Evolutionary conservation across 2,797 vertebrate genomes (phyloP).

Genomic region (Chelon labrosus): DNA sequence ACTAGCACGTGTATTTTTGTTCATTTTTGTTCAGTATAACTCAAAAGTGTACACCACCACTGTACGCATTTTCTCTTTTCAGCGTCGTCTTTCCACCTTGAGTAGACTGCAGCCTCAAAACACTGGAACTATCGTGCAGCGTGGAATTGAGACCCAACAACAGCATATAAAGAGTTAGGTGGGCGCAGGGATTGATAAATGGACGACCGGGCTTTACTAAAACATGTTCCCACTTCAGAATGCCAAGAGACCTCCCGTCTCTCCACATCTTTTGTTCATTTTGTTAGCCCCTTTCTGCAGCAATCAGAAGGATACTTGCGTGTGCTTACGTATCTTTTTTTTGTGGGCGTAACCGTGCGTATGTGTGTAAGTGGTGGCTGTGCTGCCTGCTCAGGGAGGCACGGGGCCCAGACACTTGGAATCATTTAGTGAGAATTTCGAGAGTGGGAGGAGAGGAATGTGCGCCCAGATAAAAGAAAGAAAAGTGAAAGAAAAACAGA

Average conservation of each 20-base stretch:
- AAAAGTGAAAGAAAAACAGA: constrained; percentile 86
- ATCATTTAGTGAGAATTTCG: constrained; percentile 87
- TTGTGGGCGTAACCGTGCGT: constrained; percentile 69
- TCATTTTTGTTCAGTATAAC: background rate
- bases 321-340: constrained; percentile 56
- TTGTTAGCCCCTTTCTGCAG: constrained; percentile 57
- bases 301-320: constrained; percentile 40
- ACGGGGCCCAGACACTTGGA: constrained; percentile 88
- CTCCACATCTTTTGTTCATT: constrained; percentile 68
- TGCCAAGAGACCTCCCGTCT: constrained; percentile 50
- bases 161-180: constrained; percentile 1
- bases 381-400: constrained; percentile 76
- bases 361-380: constrained; percentile 64
- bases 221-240: constrained; percentile 35
- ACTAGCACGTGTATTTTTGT: background rate
- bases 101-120: constrained; percentile 3
- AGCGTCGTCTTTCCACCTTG: background rate
- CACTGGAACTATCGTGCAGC: background rate
- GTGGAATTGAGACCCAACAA: constrained; percentile 7
- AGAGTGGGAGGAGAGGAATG: constrained; percentile 90
- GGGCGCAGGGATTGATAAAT: constrained; percentile 22
- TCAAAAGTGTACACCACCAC: background rate
- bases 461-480: constrained; percentile 86
- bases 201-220: constrained; percentile 20
- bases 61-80: background rate